phyloP scores from a whole-genome alignment of 2,888 invertebrate genomes.

The Brachypalpus laphriformis region DNA sequence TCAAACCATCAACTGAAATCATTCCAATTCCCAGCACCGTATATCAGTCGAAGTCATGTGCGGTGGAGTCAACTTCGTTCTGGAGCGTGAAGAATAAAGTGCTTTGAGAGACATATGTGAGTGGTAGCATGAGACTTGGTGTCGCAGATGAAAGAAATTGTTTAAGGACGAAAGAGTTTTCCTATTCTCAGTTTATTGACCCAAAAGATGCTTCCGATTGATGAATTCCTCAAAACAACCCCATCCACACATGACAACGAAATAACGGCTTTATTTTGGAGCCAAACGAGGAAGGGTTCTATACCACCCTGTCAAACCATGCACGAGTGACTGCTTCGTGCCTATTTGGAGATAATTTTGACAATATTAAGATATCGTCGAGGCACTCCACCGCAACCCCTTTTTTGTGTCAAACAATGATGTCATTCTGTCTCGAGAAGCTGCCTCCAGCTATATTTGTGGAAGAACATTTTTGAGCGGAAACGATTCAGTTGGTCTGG shows the following conservation, averaged over 20 bases:
- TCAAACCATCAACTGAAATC: constrained; percentile 42
- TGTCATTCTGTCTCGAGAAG: constrained; percentile 47
- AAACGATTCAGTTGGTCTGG: neutral
- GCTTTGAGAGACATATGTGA: constrained; percentile 4
- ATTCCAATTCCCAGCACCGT: constrained; percentile 13
- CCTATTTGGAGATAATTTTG: constrained; percentile 51
- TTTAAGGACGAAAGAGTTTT: constrained; percentile 1
- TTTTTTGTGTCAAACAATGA: constrained; percentile 19
- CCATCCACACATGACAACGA: neutral
- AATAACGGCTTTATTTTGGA: constrained; percentile 28
- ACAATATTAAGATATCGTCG: constrained; percentile 50
- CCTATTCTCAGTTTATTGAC: constrained; percentile 20
- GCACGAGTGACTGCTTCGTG: constrained; percentile 50
- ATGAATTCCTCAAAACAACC: neutral
- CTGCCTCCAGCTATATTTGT: constrained; percentile 1
- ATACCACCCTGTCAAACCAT: constrained; percentile 4
- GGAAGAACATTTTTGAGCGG: constrained; percentile 1
- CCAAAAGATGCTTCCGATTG: constrained; percentile 31
- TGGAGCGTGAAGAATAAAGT: constrained; percentile 24
- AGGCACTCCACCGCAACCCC: neutral
- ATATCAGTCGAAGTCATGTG: constrained; percentile 41
- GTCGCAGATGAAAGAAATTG: constrained; percentile 35
- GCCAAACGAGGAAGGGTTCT: neutral
- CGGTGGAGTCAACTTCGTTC: constrained; percentile 43
- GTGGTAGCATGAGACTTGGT: constrained; percentile 13